phyloP scores from a whole-genome alignment of 2,888 invertebrate species.

The Timema cristinae region DNA sequence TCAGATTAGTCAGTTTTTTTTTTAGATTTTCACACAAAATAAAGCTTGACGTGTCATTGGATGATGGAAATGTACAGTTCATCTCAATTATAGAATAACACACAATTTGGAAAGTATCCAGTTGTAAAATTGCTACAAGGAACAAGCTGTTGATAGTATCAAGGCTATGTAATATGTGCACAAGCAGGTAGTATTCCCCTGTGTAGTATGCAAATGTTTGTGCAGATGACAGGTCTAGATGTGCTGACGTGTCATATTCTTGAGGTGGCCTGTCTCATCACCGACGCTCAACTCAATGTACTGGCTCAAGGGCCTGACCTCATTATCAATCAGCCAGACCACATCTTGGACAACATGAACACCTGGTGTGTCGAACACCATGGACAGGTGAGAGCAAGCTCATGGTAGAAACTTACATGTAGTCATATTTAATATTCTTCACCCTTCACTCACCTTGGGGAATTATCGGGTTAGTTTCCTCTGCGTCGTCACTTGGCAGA shows the following conservation, averaged over 20 bases:
- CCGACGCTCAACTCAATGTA: conserved; percentile 72
- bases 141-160: neutral
- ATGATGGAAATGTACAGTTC: neutral
- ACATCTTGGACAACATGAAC: conserved; percentile 70
- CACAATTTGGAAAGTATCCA: too few species aligned
- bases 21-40: too few species aligned
- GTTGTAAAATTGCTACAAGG: too few species aligned
- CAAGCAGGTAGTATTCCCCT: neutral
- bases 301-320: conserved; percentile 71
- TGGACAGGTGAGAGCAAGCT: conserved; percentile 58
- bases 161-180: neutral
- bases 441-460: too few species aligned
- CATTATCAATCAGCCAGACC: conserved; percentile 72
- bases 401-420: too few species aligned
- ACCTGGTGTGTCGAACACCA: conserved; percentile 83
- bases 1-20: too few species aligned
- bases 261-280: conserved; percentile 86
- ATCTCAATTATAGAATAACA: neutral
- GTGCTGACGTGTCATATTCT: conserved; percentile 71
- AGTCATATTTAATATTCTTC: too few species aligned
- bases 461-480: too few species aligned
- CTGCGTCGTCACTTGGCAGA: too few species aligned
- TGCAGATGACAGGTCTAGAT: conserved; percentile 86
- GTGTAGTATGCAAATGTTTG: neutral
- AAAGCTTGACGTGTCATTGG: neutral